These are phyloP conservation scores for Tokudaia tokunoshimensis DNA, from an alignment of 2,797 vertebrate genomes.

Conservation along the genomic window DNA sequence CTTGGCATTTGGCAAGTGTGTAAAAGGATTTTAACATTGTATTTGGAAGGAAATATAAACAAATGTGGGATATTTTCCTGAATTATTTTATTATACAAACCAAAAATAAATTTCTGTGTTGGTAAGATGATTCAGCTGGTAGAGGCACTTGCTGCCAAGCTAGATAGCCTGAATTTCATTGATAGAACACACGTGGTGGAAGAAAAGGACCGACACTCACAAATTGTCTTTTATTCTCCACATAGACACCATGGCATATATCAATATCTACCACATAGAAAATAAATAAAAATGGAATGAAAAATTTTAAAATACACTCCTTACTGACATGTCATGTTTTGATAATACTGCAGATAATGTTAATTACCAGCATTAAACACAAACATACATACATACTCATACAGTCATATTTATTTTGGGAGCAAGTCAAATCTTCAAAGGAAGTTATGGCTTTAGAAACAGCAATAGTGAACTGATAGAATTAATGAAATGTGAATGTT, in stretches of 20 bases:
- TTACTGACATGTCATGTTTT: neutral
- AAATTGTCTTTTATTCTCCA: neutral
- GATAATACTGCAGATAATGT: neutral
- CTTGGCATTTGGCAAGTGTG: neutral
- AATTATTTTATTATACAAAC: neutral
- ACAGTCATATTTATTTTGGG: neutral
- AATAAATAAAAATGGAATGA: neutral
- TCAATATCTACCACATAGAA: neutral
- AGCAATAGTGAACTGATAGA: neutral
- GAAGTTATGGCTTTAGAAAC: neutral
- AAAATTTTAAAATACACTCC: neutral
- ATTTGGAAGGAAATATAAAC: conserved; percentile 1
- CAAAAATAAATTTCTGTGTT: neutral
- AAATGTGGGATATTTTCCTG: neutral
- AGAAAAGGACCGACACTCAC: too few relatives aligned
- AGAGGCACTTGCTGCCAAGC: neutral
- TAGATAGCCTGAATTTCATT: neutral
- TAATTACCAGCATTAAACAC: neutral
- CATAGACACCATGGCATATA: neutral
- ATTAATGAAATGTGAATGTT: conserved; percentile 23
- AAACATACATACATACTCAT: neutral
- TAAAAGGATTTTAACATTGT: conserved; percentile 11
- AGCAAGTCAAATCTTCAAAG: neutral
- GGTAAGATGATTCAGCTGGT: neutral
- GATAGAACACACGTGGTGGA: neutral